These are phyloP conservation scores for Gnatocerus cornutus DNA, from an alignment of 2,888 invertebrate species.

Conservation along the genomic window DNA sequence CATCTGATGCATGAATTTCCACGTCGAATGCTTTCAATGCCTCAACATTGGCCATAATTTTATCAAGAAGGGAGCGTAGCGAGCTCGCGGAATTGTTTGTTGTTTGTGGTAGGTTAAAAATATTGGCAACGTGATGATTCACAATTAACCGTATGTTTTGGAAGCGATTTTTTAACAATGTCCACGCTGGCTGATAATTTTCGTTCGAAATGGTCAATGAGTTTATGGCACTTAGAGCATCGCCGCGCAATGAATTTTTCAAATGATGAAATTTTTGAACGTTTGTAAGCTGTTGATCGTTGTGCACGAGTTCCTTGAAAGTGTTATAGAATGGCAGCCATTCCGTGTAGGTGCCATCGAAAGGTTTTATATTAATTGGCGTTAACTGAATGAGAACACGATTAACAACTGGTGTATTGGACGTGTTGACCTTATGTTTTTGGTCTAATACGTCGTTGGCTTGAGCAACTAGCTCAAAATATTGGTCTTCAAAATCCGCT, in stretches of 20 bases:
- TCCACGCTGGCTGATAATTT: neutral
- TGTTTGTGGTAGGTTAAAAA: no score
- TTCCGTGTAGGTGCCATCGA: constrained; percentile 9
- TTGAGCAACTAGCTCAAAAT: no score
- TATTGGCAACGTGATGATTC: no score
- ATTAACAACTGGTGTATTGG: no score
- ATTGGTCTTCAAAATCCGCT: no score
- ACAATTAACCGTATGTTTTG: neutral
- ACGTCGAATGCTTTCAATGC: neutral
- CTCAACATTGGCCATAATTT: neutral
- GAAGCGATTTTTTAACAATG: constrained; percentile 4
- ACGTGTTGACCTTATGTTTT: no score
- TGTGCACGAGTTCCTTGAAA: constrained; percentile 1
- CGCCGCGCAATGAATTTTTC: neutral
- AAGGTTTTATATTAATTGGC: constrained; percentile 1
- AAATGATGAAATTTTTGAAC: constrained; percentile 17
- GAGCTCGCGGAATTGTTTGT: neutral
- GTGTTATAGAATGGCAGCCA: constrained; percentile 20
- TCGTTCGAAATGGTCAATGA: constrained; percentile 3
- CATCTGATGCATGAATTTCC: neutral
- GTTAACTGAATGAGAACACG: neutral
- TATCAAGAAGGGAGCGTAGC: neutral
- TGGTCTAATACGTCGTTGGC: no score
- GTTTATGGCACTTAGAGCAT: constrained; percentile 4
- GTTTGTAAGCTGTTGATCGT: neutral